phyloP scores from a whole-genome alignment of 1,140 invertebrate species.

The Aricia agestis region DNA sequence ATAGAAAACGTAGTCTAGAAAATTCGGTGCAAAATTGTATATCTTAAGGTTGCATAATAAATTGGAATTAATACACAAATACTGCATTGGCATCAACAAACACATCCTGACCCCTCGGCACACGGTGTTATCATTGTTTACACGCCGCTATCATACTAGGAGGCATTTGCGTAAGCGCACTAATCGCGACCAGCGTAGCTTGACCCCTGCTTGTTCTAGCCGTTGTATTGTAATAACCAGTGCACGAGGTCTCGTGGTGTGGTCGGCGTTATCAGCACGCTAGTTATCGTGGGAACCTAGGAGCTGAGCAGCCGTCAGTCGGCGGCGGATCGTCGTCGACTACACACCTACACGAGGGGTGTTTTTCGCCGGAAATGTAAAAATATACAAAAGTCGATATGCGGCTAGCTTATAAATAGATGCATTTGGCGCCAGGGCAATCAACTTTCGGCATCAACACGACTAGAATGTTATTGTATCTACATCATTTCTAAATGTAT shows the following conservation, averaged over 20 bases:
- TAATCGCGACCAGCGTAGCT: slow-evolving; percentile 39
- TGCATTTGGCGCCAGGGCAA: not conserved
- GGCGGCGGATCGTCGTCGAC: slow-evolving; percentile 65
- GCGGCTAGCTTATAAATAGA: not conserved
- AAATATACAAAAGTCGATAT: not conserved
- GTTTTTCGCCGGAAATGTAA: slow-evolving; percentile 18
- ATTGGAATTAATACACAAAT: not conserved
- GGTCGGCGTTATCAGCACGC: slow-evolving; percentile 46
- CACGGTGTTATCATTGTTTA: slow-evolving; percentile 62
- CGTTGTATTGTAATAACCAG: slow-evolving; percentile 10
- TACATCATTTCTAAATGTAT: too few species aligned
- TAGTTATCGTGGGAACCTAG: slow-evolving; percentile 55
- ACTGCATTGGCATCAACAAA: slow-evolving; percentile 17
- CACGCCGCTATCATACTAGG: slow-evolving; percentile 58
- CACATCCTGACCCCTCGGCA: slow-evolving; percentile 47
- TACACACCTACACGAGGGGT: slow-evolving; percentile 40
- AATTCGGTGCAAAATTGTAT: not conserved
- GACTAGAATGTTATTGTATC: too few species aligned
- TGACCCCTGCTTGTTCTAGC: slow-evolving; percentile 26
- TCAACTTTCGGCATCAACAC: not conserved
- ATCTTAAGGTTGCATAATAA: not conserved
- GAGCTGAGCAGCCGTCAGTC: slow-evolving; percentile 45
- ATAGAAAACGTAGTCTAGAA: not conserved
- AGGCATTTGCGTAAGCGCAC: slow-evolving; percentile 67
- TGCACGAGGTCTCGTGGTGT: slow-evolving; percentile 26